Conservation (phyloP, 2,113 vertebrate species). For the Copsychus sechellarum region DNA sequence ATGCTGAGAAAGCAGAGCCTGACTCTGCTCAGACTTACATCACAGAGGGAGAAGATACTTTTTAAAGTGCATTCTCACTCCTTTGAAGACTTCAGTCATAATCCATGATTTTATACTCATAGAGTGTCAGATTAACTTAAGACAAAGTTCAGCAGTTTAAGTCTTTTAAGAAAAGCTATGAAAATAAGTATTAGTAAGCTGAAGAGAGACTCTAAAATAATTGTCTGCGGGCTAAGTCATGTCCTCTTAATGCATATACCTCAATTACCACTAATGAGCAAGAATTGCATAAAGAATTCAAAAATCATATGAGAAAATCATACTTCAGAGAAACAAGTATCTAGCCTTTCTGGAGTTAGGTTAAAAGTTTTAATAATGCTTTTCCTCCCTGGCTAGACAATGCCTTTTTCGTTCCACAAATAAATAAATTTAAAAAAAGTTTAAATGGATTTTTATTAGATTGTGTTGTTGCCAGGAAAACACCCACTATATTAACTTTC, state of each 20-base stretch:
- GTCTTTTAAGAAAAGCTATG: neutral
- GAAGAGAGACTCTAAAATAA: neutral
- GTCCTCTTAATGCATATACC: neutral
- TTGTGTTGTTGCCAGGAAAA: neutral
- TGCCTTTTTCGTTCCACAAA: neutral
- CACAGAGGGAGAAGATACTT: neutral
- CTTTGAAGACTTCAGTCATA: neutral
- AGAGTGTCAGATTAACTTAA: neutral
- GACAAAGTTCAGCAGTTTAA: neutral
- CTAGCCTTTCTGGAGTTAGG: neutral
- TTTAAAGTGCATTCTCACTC: neutral
- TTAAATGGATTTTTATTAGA: neutral
- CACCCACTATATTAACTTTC: neutral
- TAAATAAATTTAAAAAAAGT: neutral
- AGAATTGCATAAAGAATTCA: neutral
- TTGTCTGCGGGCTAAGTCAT: neutral
- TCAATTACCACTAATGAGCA: neutral
- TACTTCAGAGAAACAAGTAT: neutral
- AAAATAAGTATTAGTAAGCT: neutral
- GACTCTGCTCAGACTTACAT: neutral
- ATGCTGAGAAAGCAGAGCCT: neutral
- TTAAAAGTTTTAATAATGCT: neutral
- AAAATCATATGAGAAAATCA: neutral
- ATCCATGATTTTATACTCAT: neutral
- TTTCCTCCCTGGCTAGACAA: neutral